Evolutionary conservation across 2,797 vertebrate genomes (phyloP).

Genomic region (Liparis tanakae): DNA sequence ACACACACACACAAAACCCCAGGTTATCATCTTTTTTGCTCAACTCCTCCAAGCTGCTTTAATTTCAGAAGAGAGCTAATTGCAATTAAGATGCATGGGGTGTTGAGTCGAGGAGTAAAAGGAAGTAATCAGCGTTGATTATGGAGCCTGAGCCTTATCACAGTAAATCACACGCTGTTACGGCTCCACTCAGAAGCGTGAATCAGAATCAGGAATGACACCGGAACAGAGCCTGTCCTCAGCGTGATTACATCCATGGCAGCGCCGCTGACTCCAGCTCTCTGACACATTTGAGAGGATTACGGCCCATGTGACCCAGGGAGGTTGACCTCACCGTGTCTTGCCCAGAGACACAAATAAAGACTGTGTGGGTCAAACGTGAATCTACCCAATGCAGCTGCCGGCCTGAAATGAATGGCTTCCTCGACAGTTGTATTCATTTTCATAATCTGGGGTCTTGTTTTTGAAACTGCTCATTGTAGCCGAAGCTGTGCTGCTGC

Average conservation of each 20-base stretch:
- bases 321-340: constrained; percentile 53
- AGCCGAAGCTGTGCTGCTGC: constrained; percentile 21
- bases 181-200: constrained; percentile 35
- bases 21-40: constrained; percentile 35
- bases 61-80: constrained; percentile 76
- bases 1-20: constrained; percentile 9
- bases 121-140: constrained; percentile 78
- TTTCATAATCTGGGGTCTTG: constrained; percentile 53
- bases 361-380: constrained; percentile 38
- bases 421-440: constrained; percentile 10
- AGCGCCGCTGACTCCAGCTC: constrained; percentile 42
- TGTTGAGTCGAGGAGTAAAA: constrained; percentile 62
- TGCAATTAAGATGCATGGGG: constrained; percentile 71
- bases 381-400: constrained; percentile 22
- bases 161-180: constrained; percentile 61
- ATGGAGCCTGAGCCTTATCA: constrained; percentile 69
- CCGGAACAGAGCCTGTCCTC: constrained; percentile 48
- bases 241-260: constrained; percentile 55
- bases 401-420: constrained; percentile 26
- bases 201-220: constrained; percentile 49
- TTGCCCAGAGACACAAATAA: constrained; percentile 19
- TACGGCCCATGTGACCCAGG: constrained; percentile 49
- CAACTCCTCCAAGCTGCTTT: constrained; percentile 56
- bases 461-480: constrained; percentile 53
- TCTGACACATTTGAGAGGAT: constrained; percentile 61